A percentile compares a stretch with the other conserved stretches of the same genome.
phyloP scores from a whole-genome alignment of 1,140 invertebrate genomes.

The Ceratina japonica region DNA sequence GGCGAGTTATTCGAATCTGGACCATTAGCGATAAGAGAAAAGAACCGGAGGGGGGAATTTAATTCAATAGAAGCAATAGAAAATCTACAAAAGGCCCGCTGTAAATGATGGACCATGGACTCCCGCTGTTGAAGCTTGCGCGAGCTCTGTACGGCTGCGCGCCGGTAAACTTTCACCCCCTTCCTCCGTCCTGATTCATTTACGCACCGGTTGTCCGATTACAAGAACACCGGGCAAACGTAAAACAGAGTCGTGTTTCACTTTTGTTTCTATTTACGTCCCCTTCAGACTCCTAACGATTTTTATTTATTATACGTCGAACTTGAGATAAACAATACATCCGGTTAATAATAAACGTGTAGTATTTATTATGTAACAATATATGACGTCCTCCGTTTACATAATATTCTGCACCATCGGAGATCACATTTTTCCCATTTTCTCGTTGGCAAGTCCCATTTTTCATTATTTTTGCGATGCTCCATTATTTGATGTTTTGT shows the following conservation, averaged over 20 bases:
- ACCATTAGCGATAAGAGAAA: not conserved
- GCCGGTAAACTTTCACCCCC: not conserved
- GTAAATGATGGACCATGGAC: not conserved
- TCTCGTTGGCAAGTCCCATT: too few species aligned
- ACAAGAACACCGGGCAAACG: not conserved
- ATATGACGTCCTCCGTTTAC: too few species aligned
- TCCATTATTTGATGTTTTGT: too few species aligned
- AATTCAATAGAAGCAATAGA: constrained; percentile 18
- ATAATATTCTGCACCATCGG: too few species aligned
- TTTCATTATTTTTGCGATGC: too few species aligned
- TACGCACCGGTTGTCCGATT: not conserved
- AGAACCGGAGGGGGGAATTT: not conserved
- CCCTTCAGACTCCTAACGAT: not conserved
- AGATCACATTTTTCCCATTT: too few species aligned
- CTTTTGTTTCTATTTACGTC: not conserved
- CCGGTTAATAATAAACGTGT: not conserved
- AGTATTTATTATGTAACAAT: too few species aligned
- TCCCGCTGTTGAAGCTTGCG: not conserved
- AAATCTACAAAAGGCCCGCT: constrained; percentile 14
- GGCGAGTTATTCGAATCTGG: too few species aligned
- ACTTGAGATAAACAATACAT: not conserved
- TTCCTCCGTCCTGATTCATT: not conserved
- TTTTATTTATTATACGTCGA: not conserved
- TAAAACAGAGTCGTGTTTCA: not conserved
- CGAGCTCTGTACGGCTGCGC: not conserved